Evolutionary conservation across 2,797 vertebrate species (phyloP), one percentile per base, ranked within the genome.

Genomic region (Eptatretus atami): DNA sequence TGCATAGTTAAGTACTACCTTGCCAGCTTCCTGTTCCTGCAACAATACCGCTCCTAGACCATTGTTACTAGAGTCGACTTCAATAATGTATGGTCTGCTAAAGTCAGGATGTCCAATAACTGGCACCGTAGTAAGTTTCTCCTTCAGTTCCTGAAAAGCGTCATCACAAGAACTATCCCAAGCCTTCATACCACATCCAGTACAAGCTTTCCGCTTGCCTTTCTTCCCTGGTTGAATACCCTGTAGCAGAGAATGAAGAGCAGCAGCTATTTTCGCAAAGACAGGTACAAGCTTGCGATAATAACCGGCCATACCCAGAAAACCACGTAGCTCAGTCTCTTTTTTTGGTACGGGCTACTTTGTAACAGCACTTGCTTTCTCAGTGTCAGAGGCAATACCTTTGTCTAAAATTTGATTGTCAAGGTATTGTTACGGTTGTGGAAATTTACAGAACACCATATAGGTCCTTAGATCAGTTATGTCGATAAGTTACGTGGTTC

Each of bases 131-230:
- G 64, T 53, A n/a, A 66, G 19, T 25, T 53, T 66, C 13, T 6
- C 4, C 55, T 15, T 15, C 55, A 14, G 10, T 52, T 53, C 67
- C 69, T 53, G 64, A 65, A 63, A 67, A 64, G 65, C 65, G 63
- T 64, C 66, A 70, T 65, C 64, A 24, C 53, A 65, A 67, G 63
- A 63, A 64, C 66, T 64, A 69, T 63, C 67, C 31, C 67, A 67
- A 31, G 67, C 11, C 44, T 15, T 65, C 14, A 52, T 67, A 66
- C 52, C 67, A 67, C 53, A 54, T 65, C 53, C 64, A 54, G 52
- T 63, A 66, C 15, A 57, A 12, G 11, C 15, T 63, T 53, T 11
- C 6, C 3, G 44, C 9, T 52, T 64, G 12, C 60, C 63, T 25
- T 63, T 53, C 65, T 53, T 64, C 15, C 52, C 24, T 10, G 52